A percentile compares a stretch with the other conserved stretches of the same genome.
Conservation (phyloP, 2,888 invertebrate genomes). For the Pasiphila rectangulata region DNA sequence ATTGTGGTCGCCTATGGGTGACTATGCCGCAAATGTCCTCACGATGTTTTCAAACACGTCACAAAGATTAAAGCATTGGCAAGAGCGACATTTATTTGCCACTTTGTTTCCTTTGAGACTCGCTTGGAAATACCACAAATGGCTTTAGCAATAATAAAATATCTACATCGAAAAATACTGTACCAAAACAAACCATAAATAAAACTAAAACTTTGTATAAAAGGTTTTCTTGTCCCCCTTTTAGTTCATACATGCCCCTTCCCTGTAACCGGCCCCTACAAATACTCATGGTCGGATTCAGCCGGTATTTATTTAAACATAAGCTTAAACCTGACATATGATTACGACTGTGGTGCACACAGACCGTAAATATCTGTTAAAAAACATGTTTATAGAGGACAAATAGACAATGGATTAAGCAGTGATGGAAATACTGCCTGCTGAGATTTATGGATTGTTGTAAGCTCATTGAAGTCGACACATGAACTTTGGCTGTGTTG, state of each 20-base stretch:
- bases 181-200: conserved; percentile 3
- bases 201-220: conserved; percentile 1
- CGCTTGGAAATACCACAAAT: too few relatives aligned
- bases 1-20: too few relatives aligned
- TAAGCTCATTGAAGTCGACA: neutral
- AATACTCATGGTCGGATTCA: conserved; percentile 45
- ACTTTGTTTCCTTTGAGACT: too few relatives aligned
- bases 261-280: conserved; percentile 24
- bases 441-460: conserved; percentile 19
- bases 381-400: conserved; percentile 51
- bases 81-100: too few relatives aligned
- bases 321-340: conserved; percentile 64
- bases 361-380: conserved; percentile 65
- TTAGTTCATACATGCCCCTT: conserved; percentile 10
- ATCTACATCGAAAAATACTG: too few relatives aligned
- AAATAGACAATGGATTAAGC: conserved; percentile 45
- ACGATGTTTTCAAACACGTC: too few relatives aligned
- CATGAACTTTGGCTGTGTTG: too few relatives aligned
- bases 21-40: too few relatives aligned
- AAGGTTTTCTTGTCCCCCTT: neutral
- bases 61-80: too few relatives aligned
- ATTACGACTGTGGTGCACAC: conserved; percentile 53
- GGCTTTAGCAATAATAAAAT: too few relatives aligned
- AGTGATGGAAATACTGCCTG: conserved; percentile 35
- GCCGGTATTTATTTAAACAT: conserved; percentile 62